These are phyloP conservation scores for Acanthococcus lagerstroemiae DNA, from an alignment of 2,888 invertebrate genomes.

Conservation along the genomic window DNA sequence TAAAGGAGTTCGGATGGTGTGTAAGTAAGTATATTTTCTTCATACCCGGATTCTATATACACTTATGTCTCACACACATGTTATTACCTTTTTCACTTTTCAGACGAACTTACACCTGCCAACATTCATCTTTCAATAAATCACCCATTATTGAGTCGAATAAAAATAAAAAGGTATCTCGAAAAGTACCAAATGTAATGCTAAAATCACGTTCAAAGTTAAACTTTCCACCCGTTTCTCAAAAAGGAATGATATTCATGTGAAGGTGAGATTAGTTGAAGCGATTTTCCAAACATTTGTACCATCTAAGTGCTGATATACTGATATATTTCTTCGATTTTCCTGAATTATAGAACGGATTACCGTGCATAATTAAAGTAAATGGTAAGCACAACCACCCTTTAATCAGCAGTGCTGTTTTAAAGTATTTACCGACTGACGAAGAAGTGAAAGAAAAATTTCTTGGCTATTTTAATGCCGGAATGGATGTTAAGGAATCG, in stretches of 20 bases:
- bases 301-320: background rate
- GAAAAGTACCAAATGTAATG: background rate
- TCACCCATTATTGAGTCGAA: too few relatives aligned
- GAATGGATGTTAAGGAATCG: background rate
- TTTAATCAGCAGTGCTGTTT: background rate
- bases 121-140: too few relatives aligned
- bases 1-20: too few relatives aligned
- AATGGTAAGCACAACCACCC: background rate
- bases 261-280: background rate
- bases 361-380: background rate
- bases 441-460: background rate
- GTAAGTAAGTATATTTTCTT: too few relatives aligned
- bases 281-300: too few relatives aligned
- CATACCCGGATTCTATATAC: too few relatives aligned
- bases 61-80: too few relatives aligned
- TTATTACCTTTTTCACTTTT: too few relatives aligned
- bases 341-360: too few relatives aligned
- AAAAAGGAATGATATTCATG: background rate
- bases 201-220: background rate
- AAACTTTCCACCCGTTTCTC: background rate
- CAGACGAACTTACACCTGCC: too few relatives aligned
- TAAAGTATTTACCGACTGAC: background rate
- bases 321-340: background rate
- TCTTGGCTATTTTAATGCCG: background rate
- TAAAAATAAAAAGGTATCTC: background rate